Base-by-base conservation (phyloP, 2,797 vertebrate genomes). In the Hydrophis major region DNA sequence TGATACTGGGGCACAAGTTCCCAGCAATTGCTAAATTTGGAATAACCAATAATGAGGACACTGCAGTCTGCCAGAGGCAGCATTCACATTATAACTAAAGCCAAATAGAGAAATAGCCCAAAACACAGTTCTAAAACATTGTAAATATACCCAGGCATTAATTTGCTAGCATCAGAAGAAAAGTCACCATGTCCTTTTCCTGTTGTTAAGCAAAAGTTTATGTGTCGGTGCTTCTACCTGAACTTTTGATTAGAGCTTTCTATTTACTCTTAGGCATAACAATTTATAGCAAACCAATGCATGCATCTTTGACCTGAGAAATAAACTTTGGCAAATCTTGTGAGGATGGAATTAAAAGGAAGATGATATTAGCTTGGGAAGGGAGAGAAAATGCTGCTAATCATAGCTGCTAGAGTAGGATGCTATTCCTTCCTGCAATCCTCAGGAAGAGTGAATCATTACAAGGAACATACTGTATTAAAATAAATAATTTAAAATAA, bases 21-120 rank as follows among this genome's bases (percentile, higher is more conserved):
- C 88, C 93, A 92, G 92, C 90, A 69, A 93, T 27, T 92, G 92
- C 93, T 96, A 96, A 96, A 96, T 94, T 94, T 92, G 96, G 95
- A 95, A 90, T 90, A 93, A 89, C 8, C 95, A 66, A 91, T 96
- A 97, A 94, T 83, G 89, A 96, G 97, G 94, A 92, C 94, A 94
- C 93, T 91, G 94, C 93, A 94, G 96, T 96, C 95, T 95, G 55
- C 89, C 87, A 56, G 95, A 95, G 94, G 92, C 89, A 1, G 47
- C 78, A 89, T 86, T 91, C 74, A 60, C 92, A 63, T 47, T 94
- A 42, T 88, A 94, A 94, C 93, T 8, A 91, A 92, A 86, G 92
- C 92, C 93, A 86, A n/a, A 66, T 0, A 55, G 86, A 92, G 50
- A 63, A 2, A 60, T 0, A 57, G 86, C 4, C 6, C 37, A 32